These are phyloP conservation scores for Diglossa cyanea DNA, from an alignment of 2,797 vertebrate species.

Conservation along the genomic window DNA sequence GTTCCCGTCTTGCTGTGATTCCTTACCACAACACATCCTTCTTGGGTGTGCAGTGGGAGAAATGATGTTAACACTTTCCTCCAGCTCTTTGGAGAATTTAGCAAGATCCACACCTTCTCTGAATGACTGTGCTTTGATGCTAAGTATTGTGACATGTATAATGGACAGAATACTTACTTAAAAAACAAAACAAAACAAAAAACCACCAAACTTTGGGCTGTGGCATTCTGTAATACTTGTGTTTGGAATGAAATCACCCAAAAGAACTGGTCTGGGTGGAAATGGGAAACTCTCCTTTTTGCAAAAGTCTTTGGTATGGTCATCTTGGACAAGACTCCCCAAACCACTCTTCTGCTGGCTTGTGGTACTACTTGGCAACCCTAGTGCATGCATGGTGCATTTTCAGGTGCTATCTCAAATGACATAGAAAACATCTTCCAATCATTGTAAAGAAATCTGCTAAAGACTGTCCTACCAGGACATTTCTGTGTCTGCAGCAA, in stretches of 20 bases:
- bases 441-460: rapidly evolving
- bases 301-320: neutral
- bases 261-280: neutral
- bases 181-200: neutral
- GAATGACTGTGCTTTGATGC: neutral
- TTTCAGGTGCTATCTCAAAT: neutral
- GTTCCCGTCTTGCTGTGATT: neutral
- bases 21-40: neutral
- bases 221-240: neutral
- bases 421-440: neutral
- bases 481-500: neutral
- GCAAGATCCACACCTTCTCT: neutral
- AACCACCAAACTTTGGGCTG: neutral
- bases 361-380: neutral
- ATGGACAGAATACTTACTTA: neutral
- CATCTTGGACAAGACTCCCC: neutral
- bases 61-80: neutral
- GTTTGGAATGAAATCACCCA: neutral
- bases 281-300: neutral
- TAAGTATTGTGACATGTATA: neutral
- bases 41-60: neutral
- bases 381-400: neutral
- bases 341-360: neutral
- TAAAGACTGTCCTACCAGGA: neutral
- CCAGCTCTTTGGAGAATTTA: neutral